A percentile compares a stretch with the other conserved stretches of the same genome.
Conservation (phyloP, 64 coral and sea anemone genomes). For the Dendrophyllia cribrosa region DNA sequence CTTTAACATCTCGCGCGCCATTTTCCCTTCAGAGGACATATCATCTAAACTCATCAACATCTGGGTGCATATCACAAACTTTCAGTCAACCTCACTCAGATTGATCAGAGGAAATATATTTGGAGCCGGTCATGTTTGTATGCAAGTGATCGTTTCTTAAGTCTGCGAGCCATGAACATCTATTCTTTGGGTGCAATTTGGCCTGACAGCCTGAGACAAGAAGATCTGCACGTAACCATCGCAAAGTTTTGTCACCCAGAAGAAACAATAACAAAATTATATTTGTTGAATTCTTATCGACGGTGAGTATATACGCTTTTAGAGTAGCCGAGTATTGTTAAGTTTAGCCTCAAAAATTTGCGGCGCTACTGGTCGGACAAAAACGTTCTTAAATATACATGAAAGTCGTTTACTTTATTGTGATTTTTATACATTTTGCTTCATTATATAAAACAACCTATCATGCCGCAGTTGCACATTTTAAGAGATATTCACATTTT, state of each 20-base stretch:
- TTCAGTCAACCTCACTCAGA: conserved; percentile 17
- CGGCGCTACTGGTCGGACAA: neutral
- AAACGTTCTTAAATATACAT: neutral
- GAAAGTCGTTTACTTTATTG: neutral
- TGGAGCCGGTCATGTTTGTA: conserved; percentile 77
- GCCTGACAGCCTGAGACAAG: conserved; percentile 72
- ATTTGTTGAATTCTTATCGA: conserved; percentile 45
- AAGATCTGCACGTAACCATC: conserved; percentile 48
- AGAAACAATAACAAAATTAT: conserved; percentile 29
- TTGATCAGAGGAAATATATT: conserved; percentile 10
- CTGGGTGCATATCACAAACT: conserved; percentile 46
- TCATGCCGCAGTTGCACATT: neutral
- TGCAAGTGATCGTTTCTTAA: conserved; percentile 40
- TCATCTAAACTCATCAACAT: conserved; percentile 58
- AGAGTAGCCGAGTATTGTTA: too few species aligned
- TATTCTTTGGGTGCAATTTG: conserved; percentile 60
- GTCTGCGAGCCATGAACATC: conserved; percentile 62
- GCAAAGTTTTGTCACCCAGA: conserved; percentile 42
- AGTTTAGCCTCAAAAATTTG: too few species aligned
- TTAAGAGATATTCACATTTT: neutral
- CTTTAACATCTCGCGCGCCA: too few species aligned
- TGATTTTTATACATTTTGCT: neutral
- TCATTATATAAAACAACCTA: neutral
- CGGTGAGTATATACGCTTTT: conserved; percentile 60
- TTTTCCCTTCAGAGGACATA: conserved; percentile 22